These are phyloP conservation scores for Caenorhabditis sulstoni DNA, from an alignment of 2,888 invertebrate species.

Conservation along the genomic window DNA sequence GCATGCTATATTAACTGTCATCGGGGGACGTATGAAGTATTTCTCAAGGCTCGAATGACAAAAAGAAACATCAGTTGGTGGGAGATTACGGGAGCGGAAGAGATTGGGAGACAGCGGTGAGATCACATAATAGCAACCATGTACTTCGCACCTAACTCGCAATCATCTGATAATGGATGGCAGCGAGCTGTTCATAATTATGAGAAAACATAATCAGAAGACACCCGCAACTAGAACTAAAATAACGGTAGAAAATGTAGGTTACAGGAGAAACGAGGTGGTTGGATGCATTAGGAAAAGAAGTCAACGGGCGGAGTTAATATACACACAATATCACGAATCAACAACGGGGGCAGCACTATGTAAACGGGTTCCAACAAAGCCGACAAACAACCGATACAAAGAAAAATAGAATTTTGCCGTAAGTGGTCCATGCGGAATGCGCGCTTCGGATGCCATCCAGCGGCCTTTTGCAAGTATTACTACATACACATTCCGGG, in stretches of 20 bases:
- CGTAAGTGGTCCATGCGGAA: conserved; percentile 4
- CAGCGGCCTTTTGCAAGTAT: conserved; percentile 41
- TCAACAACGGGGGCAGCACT: conserved; percentile 58
- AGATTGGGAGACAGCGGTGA: conserved; percentile 47
- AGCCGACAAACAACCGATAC: conserved; percentile 50
- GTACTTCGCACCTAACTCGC: conserved; percentile 47
- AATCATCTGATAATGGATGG: conserved; percentile 21
- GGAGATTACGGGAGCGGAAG: conserved; percentile 12
- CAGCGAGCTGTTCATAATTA: conserved; percentile 24
- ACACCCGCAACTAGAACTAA: conserved; percentile 30
- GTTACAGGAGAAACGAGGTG: conserved; percentile 7
- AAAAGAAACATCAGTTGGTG: conserved; percentile 28
- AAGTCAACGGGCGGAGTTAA: conserved; percentile 22
- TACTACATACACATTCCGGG: conserved; percentile 17
- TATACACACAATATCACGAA: conserved; percentile 54
- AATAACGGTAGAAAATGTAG: background rate
- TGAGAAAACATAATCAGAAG: conserved; percentile 37
- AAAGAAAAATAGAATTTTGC: background rate
- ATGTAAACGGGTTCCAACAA: conserved; percentile 49
- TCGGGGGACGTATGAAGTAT: conserved; percentile 6
- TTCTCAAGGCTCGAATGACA: conserved; percentile 20
- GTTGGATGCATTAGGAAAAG: conserved; percentile 1
- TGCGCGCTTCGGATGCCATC: conserved; percentile 45
- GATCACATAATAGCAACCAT: conserved; percentile 38
- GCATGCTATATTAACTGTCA: conserved; percentile 26